A percentile compares a stretch with the other conserved stretches of the same genome.
Conservation (phyloP, 2,888 invertebrate genomes). For the Napeogenes sylphis region DNA sequence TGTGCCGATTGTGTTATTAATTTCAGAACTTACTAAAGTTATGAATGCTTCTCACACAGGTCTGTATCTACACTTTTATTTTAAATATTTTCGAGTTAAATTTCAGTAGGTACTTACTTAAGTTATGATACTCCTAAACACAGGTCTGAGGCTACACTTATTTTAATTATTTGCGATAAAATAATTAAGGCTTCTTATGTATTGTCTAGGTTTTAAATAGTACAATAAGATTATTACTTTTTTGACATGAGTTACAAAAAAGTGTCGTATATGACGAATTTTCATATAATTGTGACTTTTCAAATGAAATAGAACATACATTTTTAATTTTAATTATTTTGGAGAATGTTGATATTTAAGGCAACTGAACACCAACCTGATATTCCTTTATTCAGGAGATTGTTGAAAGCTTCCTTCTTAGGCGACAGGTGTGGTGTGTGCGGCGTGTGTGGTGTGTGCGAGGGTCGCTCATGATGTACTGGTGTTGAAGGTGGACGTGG, state of each 20-base stretch:
- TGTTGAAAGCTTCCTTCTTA: conserved; percentile 81
- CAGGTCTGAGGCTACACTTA: too few relatives aligned
- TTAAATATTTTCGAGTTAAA: neutral
- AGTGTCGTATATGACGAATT: neutral
- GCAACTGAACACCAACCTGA: conserved; percentile 74
- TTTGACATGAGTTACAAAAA: too few relatives aligned
- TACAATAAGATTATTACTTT: too few relatives aligned
- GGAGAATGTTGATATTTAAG: too few relatives aligned
- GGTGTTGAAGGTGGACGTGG: conserved; percentile 72
- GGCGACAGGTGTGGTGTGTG: conserved; percentile 76
- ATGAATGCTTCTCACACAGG: conserved; percentile 22
- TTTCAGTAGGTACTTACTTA: too few relatives aligned
- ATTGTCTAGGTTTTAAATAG: too few relatives aligned
- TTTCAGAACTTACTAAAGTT: conserved; percentile 20
- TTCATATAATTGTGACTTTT: too few relatives aligned
- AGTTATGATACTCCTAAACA: too few relatives aligned
- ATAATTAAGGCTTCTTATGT: too few relatives aligned
- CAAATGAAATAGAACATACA: too few relatives aligned
- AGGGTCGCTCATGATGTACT: conserved; percentile 65
- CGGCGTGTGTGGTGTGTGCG: conserved; percentile 58
- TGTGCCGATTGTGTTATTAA: conserved; percentile 30
- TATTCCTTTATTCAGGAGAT: conserved; percentile 77
- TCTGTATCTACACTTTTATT: neutral
- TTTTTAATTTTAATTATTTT: too few relatives aligned
- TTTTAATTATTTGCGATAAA: too few relatives aligned